Conservation (phyloP, 2,113 vertebrate species). For the Scomber colias region DNA sequence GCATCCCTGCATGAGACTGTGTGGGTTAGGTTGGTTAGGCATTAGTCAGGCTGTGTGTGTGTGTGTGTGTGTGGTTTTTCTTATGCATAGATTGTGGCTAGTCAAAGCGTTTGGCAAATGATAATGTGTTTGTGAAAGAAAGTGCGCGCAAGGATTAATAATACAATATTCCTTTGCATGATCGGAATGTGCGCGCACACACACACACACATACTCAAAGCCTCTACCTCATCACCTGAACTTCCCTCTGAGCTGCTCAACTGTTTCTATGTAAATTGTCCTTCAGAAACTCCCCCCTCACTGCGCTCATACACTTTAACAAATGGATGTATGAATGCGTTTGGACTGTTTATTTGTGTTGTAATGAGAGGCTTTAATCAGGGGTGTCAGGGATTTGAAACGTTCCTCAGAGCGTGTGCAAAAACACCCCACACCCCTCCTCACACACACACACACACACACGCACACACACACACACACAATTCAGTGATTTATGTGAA, state of each 20-base stretch:
- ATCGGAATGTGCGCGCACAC: not conserved
- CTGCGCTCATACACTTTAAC: constrained; percentile 60
- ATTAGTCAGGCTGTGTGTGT: not conserved
- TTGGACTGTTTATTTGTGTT: constrained; percentile 78
- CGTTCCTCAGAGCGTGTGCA: constrained; percentile 56
- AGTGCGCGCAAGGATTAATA: not conserved
- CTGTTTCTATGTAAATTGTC: constrained; percentile 57
- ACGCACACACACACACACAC: constrained; percentile 15
- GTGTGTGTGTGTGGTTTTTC: not conserved
- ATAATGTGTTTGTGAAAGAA: not conserved
- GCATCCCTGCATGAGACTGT: constrained; percentile 16
- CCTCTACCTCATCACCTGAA: constrained; percentile 16
- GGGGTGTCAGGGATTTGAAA: constrained; percentile 70
- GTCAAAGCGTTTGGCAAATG: not conserved
- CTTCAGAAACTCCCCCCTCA: constrained; percentile 57
- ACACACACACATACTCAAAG: not conserved
- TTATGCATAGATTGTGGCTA: not conserved
- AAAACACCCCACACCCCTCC: constrained; percentile 18
- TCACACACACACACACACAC: not conserved
- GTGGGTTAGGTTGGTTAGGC: not conserved
- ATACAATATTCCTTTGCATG: not conserved
- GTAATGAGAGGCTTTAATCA: constrained; percentile 82
- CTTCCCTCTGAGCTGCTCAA: constrained; percentile 35
- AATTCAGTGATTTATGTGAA: constrained; percentile 80
- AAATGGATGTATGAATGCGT: constrained; percentile 67